Conservation (phyloP, 2,888 invertebrate species). For the Hirtodrosophila alboralis region DNA sequence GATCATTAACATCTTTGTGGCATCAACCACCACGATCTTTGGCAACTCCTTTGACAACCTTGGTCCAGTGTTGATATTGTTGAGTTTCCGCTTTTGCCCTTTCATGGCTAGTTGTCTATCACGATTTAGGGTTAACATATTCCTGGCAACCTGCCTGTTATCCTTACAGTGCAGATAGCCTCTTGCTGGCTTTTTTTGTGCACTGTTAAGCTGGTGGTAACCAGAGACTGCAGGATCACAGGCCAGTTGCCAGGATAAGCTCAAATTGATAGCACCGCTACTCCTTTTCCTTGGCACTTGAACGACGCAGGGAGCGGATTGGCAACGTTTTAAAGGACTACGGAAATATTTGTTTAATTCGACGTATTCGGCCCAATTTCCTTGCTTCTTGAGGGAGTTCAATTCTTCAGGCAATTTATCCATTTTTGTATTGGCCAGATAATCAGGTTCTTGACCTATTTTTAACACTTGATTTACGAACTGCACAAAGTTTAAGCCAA, state of each 20-base stretch:
- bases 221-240: slow-evolving; percentile 3
- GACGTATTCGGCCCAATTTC: slow-evolving; percentile 34
- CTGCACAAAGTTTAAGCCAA: neutral
- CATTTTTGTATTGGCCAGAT: neutral
- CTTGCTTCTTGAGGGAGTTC: neutral
- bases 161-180: neutral
- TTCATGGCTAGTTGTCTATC: neutral
- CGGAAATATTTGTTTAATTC: slow-evolving; percentile 25
- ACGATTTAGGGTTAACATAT: neutral
- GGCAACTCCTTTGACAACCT: neutral
- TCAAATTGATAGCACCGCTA: slow-evolving; percentile 1
- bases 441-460: neutral
- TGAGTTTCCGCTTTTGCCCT: neutral
- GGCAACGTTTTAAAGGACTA: neutral
- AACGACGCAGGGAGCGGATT: slow-evolving; percentile 24
- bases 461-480: slow-evolving; percentile 7
- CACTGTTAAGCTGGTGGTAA: neutral
- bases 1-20: neutral
- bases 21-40: slow-evolving; percentile 23
- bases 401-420: neutral
- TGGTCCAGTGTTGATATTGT: too few species aligned
- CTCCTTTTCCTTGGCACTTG: neutral
- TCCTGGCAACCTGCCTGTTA: neutral
- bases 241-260: slow-evolving; percentile 42
- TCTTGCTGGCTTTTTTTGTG: neutral